Evolutionary conservation across 2,797 vertebrate genomes (phyloP).

Genomic region (Thaleichthys pacificus): DNA sequence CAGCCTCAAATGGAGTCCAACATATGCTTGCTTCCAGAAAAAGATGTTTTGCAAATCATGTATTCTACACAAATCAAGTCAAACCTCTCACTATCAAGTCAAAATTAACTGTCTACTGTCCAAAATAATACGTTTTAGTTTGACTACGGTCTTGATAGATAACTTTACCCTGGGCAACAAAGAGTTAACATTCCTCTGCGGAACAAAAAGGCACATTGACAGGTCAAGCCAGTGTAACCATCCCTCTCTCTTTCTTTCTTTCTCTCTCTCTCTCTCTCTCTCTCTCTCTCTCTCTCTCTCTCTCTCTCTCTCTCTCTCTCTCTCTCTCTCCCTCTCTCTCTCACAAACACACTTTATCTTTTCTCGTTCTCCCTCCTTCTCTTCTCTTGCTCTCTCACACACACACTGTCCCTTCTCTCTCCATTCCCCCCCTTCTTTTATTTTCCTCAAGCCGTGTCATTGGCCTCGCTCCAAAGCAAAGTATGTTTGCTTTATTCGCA

Average conservation of each 20-base stretch:
- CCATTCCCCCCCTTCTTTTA: neutral
- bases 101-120: neutral
- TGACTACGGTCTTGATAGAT: neutral
- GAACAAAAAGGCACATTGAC: constrained; percentile 50
- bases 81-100: neutral
- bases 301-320: constrained; percentile 19
- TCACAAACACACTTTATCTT: constrained; percentile 4
- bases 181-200: constrained; percentile 54
- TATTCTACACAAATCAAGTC: neutral
- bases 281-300: too few species aligned
- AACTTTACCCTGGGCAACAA: constrained; percentile 23
- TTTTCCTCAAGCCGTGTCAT: constrained; percentile 33
- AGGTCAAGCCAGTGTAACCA: constrained; percentile 40
- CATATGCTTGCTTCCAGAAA: neutral
- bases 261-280: constrained; percentile 14
- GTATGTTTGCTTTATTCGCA: constrained; percentile 54
- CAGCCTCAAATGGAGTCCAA: neutral
- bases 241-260: constrained; percentile 42
- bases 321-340: constrained; percentile 7
- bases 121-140: neutral
- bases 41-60: neutral
- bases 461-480: constrained; percentile 65
- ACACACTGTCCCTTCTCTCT: neutral
- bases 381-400: constrained; percentile 16
- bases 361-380: too few species aligned